Conservation (phyloP, 2,113 vertebrate species). For the Platysternon megacephalum region DNA sequence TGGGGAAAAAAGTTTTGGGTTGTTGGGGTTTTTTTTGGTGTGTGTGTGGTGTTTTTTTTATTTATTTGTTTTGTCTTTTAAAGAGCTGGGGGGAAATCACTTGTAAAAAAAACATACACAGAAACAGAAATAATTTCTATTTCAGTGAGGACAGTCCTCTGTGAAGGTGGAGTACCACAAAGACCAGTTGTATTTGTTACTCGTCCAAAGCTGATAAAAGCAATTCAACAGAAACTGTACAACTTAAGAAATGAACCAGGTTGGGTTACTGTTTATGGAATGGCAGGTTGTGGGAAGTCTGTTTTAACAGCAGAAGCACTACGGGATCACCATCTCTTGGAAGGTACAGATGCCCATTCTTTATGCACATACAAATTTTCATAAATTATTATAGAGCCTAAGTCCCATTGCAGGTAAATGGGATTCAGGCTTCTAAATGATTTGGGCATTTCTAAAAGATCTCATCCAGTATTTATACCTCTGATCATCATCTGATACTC, state of each 20-base stretch:
- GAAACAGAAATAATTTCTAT: too few relatives aligned
- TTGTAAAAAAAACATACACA: too few relatives aligned
- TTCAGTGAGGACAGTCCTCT: conserved; percentile 88
- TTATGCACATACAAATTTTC: fast-evolving
- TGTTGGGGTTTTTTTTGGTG: too few relatives aligned
- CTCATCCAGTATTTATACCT: background rate
- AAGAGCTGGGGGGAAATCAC: background rate
- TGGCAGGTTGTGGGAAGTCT: conserved; percentile 98
- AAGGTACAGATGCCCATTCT: conserved; percentile 76
- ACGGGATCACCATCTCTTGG: conserved; percentile 85
- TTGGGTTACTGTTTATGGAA: conserved; percentile 94
- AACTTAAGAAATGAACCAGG: conserved; percentile 82
- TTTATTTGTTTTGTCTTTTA: background rate
- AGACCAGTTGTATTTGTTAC: conserved; percentile 94
- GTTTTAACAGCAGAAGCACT: conserved; percentile 93
- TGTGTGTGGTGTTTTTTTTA: too few relatives aligned
- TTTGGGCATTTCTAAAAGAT: background rate
- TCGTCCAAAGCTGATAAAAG: conserved; percentile 84
- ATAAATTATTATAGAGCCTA: background rate
- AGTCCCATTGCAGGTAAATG: background rate
- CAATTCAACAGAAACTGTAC: conserved; percentile 85
- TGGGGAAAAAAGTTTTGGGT: too few relatives aligned
- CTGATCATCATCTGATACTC: background rate
- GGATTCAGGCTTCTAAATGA: background rate
- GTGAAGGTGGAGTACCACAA: conserved; percentile 95